phyloP scores from a whole-genome alignment of 1,140 invertebrate genomes.

The Nephila pilipes region DNA sequence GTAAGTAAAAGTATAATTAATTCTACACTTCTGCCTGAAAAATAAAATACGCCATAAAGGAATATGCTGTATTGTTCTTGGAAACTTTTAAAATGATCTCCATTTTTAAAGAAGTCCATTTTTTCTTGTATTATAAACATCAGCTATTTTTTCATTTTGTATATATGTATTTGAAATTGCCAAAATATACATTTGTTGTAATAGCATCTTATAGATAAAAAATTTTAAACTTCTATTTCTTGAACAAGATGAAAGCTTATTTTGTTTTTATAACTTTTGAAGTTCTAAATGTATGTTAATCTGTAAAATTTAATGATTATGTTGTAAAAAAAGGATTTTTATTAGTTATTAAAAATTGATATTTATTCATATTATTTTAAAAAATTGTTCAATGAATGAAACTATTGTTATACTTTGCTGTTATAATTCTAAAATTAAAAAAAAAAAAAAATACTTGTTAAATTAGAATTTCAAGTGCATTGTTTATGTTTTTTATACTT shows the following conservation, averaged over 20 bases:
- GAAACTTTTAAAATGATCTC: slow-evolving; percentile 44
- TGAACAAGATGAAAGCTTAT: background rate
- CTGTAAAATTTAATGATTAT: background rate
- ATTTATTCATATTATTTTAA: background rate
- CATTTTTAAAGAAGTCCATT: slow-evolving; percentile 41
- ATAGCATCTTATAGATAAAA: background rate
- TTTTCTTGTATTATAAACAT: slow-evolving; percentile 38
- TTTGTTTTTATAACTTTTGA: slow-evolving; percentile 9
- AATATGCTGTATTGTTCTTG: background rate
- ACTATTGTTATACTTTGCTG: too few species aligned
- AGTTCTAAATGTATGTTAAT: background rate
- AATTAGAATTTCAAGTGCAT: too few species aligned
- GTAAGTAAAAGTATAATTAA: background rate
- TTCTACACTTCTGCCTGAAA: background rate
- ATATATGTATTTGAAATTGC: slow-evolving; percentile 61
- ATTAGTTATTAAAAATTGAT: background rate
- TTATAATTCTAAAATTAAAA: too few species aligned
- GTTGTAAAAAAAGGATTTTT: slow-evolving; percentile 25
- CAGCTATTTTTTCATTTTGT: slow-evolving; percentile 62
- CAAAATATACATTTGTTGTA: slow-evolving; percentile 52
- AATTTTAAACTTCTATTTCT: background rate
- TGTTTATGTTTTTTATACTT: too few species aligned
- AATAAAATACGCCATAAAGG: background rate
- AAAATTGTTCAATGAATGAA: too few species aligned
- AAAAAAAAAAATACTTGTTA: too few species aligned